Evolutionary conservation across 2,113 vertebrate genomes (phyloP).

Genomic region (Aldabrachelys gigantea): DNA sequence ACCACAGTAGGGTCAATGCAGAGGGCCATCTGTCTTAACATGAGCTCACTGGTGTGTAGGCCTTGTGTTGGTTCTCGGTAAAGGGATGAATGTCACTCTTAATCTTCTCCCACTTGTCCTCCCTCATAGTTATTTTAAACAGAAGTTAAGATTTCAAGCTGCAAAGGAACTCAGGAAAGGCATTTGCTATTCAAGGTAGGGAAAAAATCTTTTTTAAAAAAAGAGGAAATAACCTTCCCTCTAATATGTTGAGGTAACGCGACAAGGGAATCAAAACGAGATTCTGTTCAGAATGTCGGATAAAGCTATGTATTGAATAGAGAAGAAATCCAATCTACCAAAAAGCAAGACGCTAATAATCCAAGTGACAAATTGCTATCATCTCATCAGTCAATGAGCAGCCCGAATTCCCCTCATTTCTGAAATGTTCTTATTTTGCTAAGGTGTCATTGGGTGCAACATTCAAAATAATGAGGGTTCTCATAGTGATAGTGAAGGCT

Average conservation of each 20-base stretch:
- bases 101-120: not conserved
- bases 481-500: not conserved
- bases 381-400: not conserved
- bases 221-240: not conserved
- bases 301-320: not conserved
- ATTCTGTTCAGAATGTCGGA: not conserved
- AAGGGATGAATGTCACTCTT: not conserved
- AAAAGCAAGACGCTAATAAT: not conserved
- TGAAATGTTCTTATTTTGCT: not conserved
- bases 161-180: not conserved
- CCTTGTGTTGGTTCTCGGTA: not conserved
- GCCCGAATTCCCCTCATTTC: not conserved
- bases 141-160: not conserved
- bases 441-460: not conserved
- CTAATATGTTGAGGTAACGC: not conserved
- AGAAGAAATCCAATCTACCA: not conserved
- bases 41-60: not conserved
- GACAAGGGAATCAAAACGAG: not conserved
- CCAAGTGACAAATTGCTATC: not conserved
- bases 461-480: not conserved
- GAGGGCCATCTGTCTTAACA: not conserved
- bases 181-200: not conserved
- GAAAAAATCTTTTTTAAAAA: not conserved
- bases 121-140: not conserved
- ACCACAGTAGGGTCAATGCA: not conserved